A percentile compares a stretch with the other conserved stretches of the same genome.
phyloP scores from a whole-genome alignment of 2,797 vertebrate species.

The Bradypodion pumilum region DNA sequence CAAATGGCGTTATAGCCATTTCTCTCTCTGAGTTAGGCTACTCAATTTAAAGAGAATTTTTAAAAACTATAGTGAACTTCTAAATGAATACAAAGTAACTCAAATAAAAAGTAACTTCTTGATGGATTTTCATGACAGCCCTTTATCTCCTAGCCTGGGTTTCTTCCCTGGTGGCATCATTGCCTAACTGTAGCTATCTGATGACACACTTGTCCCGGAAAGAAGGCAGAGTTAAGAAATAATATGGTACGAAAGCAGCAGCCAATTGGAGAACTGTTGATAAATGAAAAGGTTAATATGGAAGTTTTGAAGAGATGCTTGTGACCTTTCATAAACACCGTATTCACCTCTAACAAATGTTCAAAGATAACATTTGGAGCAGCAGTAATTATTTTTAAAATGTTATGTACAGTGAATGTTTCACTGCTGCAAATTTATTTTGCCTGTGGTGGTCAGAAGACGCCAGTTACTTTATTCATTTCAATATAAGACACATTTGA shows the following conservation, averaged over 20 bases:
- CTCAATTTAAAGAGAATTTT: too few relatives aligned
- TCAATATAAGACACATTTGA: constrained; percentile 34
- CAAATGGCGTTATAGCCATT: too few relatives aligned
- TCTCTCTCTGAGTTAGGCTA: too few relatives aligned
- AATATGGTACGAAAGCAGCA: background rate
- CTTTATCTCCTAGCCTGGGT: background rate
- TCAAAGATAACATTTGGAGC: background rate
- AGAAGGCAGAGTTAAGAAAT: background rate
- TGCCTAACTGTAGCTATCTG: background rate
- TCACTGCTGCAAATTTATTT: constrained; percentile 11
- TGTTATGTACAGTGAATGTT: background rate
- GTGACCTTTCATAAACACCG: background rate
- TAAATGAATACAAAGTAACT: too few relatives aligned
- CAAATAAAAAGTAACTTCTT: too few relatives aligned
- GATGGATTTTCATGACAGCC: too few relatives aligned
- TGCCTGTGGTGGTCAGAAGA: constrained; percentile 19
- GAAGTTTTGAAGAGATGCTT: background rate
- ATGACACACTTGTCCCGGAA: background rate
- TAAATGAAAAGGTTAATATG: background rate
- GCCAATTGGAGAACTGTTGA: background rate
- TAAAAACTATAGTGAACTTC: too few relatives aligned
- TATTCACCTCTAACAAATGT: background rate
- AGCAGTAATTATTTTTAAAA: background rate
- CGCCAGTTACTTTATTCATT: constrained; percentile 23
- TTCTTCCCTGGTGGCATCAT: background rate